Evolutionary conservation across 2,888 invertebrate species (phyloP), one percentile per base, ranked within the genome.

Genomic region (Drosophila histrio): DNA sequence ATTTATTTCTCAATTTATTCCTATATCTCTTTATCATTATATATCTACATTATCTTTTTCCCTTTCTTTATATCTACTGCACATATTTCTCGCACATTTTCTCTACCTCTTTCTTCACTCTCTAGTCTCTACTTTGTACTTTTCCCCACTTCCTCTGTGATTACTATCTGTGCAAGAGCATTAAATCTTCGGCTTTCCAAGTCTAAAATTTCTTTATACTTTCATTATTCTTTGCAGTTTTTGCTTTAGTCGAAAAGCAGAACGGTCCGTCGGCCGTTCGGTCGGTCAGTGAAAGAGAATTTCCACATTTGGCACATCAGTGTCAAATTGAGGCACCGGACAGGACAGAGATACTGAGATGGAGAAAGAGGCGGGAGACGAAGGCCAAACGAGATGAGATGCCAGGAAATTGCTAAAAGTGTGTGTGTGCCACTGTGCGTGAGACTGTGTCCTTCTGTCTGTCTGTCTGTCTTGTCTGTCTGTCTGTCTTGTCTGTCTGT

Each of bases 271-370:
- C 54, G 70, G 47, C 30, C 66, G 46, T 17, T 61, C 22, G 39
- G 41, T 15, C 50, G 81, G 49, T 46, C 72, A 82, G 68, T 73
- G 66, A 65, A 63, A 68, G 67, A 83, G 79, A 85, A 87, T 85
- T 87, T 87, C 57, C 85, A 84, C 84, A 84, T 84, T 85, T 81
- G 88, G 79, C 79, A 88, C 89, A 88, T 85, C 84, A 85, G 87
- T 87, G 89, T 87, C 88, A 84, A 85, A 85, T 88, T 84, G 87
- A 87, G 80, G 87, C 87, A 87, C 75, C 63, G 81, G 56, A 24
- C 68, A 58, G 87, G 6, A 34, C 15, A 49, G 22, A 7, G 26
- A 34, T 9, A 17, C 17, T 24, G 9, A 13, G 13, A n/a, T 2
- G 11, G 32, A 32, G 47, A 32, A 22, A 26, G 15, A 21, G 30